Conservation (phyloP, 2,797 vertebrate species). For the Xenopus petersii region DNA sequence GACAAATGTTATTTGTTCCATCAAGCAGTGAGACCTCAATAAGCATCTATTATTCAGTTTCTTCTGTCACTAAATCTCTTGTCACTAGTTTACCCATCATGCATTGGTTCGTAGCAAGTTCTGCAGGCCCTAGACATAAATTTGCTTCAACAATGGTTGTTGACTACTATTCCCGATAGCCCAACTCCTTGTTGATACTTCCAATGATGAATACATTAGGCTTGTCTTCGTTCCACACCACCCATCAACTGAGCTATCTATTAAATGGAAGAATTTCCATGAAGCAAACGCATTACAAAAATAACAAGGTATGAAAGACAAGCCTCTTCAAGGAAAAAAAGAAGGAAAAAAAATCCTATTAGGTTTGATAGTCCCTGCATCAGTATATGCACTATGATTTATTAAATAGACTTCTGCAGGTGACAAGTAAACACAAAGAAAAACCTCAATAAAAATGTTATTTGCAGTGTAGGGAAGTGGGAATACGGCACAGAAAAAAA, state of each 20-base stretch:
- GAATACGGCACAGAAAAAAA: no score
- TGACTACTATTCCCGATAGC: neutral
- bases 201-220: slow-evolving; percentile 1
- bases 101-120: neutral
- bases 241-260: neutral
- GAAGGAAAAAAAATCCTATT: slow-evolving; percentile 1
- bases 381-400: slow-evolving; percentile 15
- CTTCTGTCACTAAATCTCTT: neutral
- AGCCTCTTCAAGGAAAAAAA: neutral
- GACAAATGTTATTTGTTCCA: neutral
- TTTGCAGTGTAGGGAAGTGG: neutral
- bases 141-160: neutral
- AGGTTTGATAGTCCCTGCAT: slow-evolving; percentile 8
- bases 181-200: neutral
- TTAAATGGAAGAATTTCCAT: neutral
- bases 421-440: slow-evolving; percentile 14
- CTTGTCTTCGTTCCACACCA: slow-evolving; percentile 2
- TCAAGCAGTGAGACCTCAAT: neutral
- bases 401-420: slow-evolving; percentile 12
- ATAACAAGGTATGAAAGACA: slow-evolving; percentile 1
- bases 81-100: neutral
- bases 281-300: neutral
- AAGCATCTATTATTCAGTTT: neutral
- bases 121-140: neutral
- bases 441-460: slow-evolving; percentile 8